Conservation (phyloP, 2,113 vertebrate species). For the Anseranas semipalmata region DNA sequence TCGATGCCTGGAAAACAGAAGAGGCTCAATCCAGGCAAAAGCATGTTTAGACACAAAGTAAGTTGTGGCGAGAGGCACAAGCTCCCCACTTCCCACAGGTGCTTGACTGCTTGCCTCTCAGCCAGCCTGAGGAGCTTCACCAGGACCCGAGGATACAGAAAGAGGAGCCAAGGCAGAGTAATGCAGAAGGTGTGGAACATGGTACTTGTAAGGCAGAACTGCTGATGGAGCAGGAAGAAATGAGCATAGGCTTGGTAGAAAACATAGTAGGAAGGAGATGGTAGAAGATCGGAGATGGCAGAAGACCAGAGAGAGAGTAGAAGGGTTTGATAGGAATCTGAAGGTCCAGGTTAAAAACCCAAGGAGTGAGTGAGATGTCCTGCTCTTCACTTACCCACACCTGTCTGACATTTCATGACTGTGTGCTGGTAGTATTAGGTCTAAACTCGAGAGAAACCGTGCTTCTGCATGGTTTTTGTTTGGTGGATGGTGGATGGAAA, state of each 20-base stretch:
- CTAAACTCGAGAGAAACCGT: not conserved
- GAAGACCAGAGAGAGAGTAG: not conserved
- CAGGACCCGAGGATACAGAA: not conserved
- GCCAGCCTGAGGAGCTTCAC: not conserved
- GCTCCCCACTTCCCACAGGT: not conserved
- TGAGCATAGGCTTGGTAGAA: not conserved
- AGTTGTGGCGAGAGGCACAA: accelerated
- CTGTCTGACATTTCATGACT: not conserved
- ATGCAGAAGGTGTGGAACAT: not conserved
- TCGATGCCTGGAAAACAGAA: not conserved
- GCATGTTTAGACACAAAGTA: not conserved
- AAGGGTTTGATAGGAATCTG: not conserved
- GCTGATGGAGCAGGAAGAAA: not conserved
- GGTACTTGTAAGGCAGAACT: not conserved
- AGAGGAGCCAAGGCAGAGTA: not conserved
- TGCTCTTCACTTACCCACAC: not conserved
- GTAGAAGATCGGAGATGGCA: not conserved
- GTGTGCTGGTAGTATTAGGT: not conserved
- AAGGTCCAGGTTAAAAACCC: not conserved
- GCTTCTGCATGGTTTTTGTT: not conserved
- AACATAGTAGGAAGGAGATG: not conserved
- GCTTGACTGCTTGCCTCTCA: not conserved
- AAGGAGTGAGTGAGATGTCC: not conserved
- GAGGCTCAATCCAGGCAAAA: not conserved
- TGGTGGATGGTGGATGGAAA: not conserved